These are phyloP conservation scores for Rhopalosiphum maidis DNA, from an alignment of 1,140 invertebrate genomes.

Conservation along the genomic window DNA sequence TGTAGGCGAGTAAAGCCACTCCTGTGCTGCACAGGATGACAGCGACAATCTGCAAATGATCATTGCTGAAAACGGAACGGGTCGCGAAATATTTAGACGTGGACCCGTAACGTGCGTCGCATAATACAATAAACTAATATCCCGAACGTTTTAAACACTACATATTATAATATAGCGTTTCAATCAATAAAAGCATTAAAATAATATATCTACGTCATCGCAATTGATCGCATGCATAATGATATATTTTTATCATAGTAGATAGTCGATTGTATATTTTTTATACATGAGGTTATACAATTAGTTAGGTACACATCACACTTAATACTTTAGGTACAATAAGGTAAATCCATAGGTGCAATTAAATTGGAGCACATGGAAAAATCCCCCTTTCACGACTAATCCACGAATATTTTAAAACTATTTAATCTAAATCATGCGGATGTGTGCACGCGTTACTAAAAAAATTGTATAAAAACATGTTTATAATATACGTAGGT, in stretches of 20 bases:
- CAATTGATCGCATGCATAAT: background rate
- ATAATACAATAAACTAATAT: background rate
- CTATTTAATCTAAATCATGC: constrained; percentile 16
- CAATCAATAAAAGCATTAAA: constrained; percentile 5
- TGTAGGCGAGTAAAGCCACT: constrained; percentile 90
- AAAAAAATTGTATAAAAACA: constrained; percentile 14
- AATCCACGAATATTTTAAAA: background rate
- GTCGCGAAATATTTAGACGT: background rate
- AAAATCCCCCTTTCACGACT: background rate
- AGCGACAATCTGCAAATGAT: constrained; percentile 81
- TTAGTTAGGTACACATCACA: background rate
- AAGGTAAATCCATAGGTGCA: background rate
- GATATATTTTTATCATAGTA: background rate
- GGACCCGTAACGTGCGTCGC: background rate
- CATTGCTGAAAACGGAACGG: constrained; percentile 9
- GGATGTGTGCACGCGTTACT: background rate
- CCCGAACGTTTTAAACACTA: background rate
- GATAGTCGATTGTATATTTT: background rate
- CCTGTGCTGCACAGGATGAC: constrained; percentile 94
- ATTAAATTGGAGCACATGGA: background rate
- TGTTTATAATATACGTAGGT: background rate
- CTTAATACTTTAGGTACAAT: background rate
- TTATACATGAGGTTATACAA: background rate
- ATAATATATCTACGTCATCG: background rate
- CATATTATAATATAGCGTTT: constrained; percentile 5